Percentiles rank a stretch among this genome's conserved stretches.
These are phyloP conservation scores for Irena cyanogastra DNA, from an alignment of 2,113 vertebrate species.

Conservation along the genomic window DNA sequence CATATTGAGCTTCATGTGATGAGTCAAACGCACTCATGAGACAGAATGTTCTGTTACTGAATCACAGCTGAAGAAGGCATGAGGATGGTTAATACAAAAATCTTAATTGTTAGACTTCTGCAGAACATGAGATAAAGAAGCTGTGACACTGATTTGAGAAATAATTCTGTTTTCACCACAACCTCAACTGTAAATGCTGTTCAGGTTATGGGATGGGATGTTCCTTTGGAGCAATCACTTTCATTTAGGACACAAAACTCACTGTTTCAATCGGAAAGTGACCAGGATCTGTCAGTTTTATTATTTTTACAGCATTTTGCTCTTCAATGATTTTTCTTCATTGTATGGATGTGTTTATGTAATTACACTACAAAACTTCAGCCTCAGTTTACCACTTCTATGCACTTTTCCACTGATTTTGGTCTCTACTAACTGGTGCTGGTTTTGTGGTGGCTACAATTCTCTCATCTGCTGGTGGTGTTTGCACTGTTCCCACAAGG, in stretches of 20 bases:
- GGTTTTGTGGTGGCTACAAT: background rate
- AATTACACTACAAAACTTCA: background rate
- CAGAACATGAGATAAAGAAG: background rate
- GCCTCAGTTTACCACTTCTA: background rate
- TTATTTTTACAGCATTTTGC: background rate
- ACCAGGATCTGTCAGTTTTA: background rate
- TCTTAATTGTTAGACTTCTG: constrained; percentile 15
- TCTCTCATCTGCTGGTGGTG: background rate
- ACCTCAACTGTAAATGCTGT: background rate
- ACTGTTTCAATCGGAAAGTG: background rate
- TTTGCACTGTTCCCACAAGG: background rate
- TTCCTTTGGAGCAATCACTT: background rate
- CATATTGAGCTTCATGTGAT: constrained; percentile 6
- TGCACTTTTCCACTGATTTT: background rate
- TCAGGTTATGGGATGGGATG: background rate
- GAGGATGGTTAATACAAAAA: constrained; percentile 55
- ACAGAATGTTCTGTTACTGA: constrained; percentile 36
- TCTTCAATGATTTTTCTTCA: background rate
- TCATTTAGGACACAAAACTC: background rate
- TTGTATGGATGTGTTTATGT: background rate
- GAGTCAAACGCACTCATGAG: constrained; percentile 8
- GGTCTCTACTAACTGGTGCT: background rate
- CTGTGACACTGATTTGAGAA: background rate
- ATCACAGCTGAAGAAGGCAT: constrained; percentile 35
- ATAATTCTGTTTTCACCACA: constrained; percentile 14